Evolutionary conservation across 2,888 invertebrate species (phyloP).

Genomic region (Sericinus montela): DNA sequence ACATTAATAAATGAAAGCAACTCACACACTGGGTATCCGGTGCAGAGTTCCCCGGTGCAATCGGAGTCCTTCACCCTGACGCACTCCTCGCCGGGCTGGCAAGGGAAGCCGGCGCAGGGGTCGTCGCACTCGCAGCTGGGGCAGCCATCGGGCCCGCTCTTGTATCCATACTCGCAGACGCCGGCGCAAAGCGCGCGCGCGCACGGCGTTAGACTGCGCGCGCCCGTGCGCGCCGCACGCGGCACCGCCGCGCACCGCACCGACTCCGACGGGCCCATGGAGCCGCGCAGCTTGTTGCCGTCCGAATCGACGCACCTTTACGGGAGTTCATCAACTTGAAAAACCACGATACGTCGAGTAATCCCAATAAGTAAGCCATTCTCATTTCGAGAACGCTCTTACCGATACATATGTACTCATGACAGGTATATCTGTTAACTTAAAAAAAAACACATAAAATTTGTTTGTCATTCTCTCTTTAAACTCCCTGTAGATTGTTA

Average conservation of each 20-base stretch:
- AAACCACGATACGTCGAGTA: too few relatives aligned
- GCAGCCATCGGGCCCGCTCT: conserved; percentile 83
- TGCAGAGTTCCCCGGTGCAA: conserved; percentile 82
- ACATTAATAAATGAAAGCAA: not conserved
- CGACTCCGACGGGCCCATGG: conserved; percentile 87
- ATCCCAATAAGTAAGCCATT: too few relatives aligned
- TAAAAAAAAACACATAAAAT: too few relatives aligned
- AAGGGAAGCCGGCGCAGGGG: conserved; percentile 88
- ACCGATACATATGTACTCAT: too few relatives aligned
- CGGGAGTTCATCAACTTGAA: too few relatives aligned
- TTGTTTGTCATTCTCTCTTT: too few relatives aligned
- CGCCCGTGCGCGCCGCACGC: conserved; percentile 56
- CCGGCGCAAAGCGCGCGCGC: conserved; percentile 87
- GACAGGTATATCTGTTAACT: too few relatives aligned
- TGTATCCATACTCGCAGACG: conserved; percentile 92
- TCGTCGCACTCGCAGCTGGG: conserved; percentile 92
- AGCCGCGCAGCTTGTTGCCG: conserved; percentile 87
- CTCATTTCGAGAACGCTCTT: too few relatives aligned
- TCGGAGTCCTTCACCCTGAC: conserved; percentile 84
- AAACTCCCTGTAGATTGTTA: too few relatives aligned
- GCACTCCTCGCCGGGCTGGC: conserved; percentile 86
- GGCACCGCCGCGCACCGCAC: conserved; percentile 80
- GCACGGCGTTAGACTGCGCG: conserved; percentile 79
- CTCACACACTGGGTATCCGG: conserved; percentile 88
- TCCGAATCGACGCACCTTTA: conserved; percentile 86